Evolutionary conservation across 2,888 invertebrate genomes (phyloP).

Genomic region (Abscondita cerata): DNA sequence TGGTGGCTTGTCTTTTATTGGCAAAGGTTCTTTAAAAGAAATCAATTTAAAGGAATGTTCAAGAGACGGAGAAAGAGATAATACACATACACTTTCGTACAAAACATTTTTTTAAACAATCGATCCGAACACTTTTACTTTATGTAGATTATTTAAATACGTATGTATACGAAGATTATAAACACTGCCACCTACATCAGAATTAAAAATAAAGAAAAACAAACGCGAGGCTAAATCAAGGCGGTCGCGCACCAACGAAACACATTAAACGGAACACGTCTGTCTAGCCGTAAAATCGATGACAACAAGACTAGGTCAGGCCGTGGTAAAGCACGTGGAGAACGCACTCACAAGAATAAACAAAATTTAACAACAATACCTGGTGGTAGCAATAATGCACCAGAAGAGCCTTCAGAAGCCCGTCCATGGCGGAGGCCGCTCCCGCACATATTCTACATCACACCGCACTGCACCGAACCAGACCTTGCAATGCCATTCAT

Average conservation of each 20-base stretch:
- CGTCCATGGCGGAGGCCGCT: slow-evolving; percentile 56
- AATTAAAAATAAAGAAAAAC: neutral
- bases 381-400: slow-evolving; percentile 56
- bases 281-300: slow-evolving; percentile 35
- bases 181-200: slow-evolving; percentile 7
- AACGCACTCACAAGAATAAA: slow-evolving; percentile 9
- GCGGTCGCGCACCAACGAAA: slow-evolving; percentile 26
- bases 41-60: slow-evolving; percentile 7
- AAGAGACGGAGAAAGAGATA: neutral
- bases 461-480: slow-evolving; percentile 60
- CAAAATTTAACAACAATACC: slow-evolving; percentile 43
- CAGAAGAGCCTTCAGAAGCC: slow-evolving; percentile 58
- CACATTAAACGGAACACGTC: slow-evolving; percentile 30
- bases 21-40: slow-evolving; percentile 7
- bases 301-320: slow-evolving; percentile 33
- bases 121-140: neutral
- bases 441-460: slow-evolving; percentile 40
- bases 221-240: slow-evolving; percentile 19
- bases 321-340: slow-evolving; percentile 25
- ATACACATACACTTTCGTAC: neutral
- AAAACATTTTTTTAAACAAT: neutral
- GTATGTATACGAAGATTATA: neutral
- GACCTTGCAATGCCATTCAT: slow-evolving; percentile 70
- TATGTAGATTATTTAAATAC: neutral
- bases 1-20: slow-evolving; percentile 4